phyloP scores from a whole-genome alignment of 2,888 invertebrate species.

The Cataglyphis cursor region DNA sequence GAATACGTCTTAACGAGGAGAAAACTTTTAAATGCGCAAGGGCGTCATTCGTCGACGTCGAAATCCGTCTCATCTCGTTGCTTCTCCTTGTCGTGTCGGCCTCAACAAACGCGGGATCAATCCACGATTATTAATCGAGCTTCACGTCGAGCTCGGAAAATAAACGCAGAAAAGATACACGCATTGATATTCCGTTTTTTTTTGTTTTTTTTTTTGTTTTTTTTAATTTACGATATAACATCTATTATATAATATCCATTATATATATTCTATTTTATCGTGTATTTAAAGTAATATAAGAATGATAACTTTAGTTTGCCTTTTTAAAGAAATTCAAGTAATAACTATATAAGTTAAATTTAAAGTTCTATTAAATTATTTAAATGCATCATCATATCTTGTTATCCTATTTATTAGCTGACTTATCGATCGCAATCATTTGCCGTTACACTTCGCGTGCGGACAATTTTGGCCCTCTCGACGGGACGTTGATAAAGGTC shows the following conservation, averaged over 20 bases:
- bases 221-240: background rate
- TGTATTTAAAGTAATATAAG: background rate
- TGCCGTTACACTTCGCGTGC: slow-evolving; percentile 23
- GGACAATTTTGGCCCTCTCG: slow-evolving; percentile 25
- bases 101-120: slow-evolving; percentile 21
- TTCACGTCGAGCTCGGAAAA: background rate
- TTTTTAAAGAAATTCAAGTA: too few relatives aligned
- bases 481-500: slow-evolving; percentile 55
- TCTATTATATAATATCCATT: too few relatives aligned
- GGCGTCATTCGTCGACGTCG: slow-evolving; percentile 71
- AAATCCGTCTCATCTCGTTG: slow-evolving; percentile 49
- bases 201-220: too few relatives aligned
- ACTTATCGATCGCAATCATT: slow-evolving; percentile 41
- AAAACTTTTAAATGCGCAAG: slow-evolving; percentile 82
- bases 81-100: slow-evolving; percentile 3
- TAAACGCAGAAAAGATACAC: background rate
- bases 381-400: slow-evolving; percentile 8
- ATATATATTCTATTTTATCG: background rate
- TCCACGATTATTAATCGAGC: slow-evolving; percentile 31
- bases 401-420: background rate
- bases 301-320: too few relatives aligned
- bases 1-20: slow-evolving; percentile 83
- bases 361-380: background rate
- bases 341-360: background rate
- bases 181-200: background rate